These are phyloP conservation scores for Spodoptera litura DNA, from an alignment of 1,140 invertebrate species.

Conservation along the genomic window DNA sequence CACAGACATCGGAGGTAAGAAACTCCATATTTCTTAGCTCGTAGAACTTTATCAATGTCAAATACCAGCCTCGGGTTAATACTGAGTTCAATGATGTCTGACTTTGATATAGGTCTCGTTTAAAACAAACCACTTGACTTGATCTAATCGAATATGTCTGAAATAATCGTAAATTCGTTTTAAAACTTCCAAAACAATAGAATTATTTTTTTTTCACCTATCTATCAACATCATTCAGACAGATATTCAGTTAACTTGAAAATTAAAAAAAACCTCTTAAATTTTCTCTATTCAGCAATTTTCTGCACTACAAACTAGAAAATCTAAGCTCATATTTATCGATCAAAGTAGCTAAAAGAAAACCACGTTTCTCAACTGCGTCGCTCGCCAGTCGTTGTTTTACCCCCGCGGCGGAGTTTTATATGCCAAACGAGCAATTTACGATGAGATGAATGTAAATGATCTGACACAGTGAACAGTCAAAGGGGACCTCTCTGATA, in stretches of 20 bases:
- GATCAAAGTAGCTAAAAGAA: conserved; percentile 23
- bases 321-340: conserved; percentile 32
- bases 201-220: neutral
- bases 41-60: conserved; percentile 49
- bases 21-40: conserved; percentile 30
- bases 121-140: conserved; percentile 39
- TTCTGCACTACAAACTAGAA: neutral
- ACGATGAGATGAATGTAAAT: conserved; percentile 44
- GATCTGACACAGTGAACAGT: conserved; percentile 36
- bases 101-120: conserved; percentile 47
- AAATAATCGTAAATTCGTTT: conserved; percentile 1
- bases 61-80: neutral
- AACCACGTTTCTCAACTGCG: neutral
- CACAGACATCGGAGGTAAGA: conserved; percentile 95
- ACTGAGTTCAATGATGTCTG: conserved; percentile 19
- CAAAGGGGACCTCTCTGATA: conserved; percentile 37
- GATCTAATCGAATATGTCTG: neutral
- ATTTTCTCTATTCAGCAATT: neutral
- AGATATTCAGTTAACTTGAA: neutral
- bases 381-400: conserved; percentile 23
- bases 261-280: neutral
- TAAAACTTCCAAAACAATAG: neutral
- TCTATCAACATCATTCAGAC: neutral
- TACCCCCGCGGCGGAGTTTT: conserved; percentile 25
- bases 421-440: conserved; percentile 44